These are phyloP conservation scores for Meloidogyne chitwoodi DNA, from an alignment of 1,140 invertebrate species.

Conservation along the genomic window DNA sequence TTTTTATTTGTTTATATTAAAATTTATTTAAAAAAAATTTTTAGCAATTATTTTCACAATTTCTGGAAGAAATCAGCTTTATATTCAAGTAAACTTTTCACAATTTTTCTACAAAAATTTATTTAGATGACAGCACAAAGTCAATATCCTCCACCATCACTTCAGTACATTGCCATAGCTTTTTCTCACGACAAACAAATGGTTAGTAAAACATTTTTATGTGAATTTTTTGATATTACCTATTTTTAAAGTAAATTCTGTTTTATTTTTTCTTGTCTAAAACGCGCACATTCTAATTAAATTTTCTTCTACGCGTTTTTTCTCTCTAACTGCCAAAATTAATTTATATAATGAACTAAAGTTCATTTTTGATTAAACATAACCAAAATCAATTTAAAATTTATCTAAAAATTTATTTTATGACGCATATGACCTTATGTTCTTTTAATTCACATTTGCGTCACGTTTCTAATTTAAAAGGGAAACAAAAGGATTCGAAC, in stretches of 20 bases:
- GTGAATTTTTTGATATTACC: not conserved
- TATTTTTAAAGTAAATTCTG: not conserved
- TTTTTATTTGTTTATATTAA: not conserved
- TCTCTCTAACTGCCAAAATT: too few species aligned
- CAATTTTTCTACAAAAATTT: not conserved
- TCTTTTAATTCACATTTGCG: not conserved
- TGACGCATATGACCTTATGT: not conserved
- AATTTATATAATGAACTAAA: too few species aligned
- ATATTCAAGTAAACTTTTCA: not conserved
- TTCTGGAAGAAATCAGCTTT: not conserved
- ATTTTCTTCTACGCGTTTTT: not conserved
- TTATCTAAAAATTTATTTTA: not conserved
- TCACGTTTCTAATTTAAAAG: not conserved
- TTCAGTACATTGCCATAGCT: not conserved
- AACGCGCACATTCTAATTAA: too few species aligned
- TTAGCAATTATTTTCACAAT: not conserved
- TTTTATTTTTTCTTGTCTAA: not conserved
- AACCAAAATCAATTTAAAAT: not conserved
- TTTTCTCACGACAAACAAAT: not conserved
- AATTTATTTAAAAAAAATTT: not conserved
- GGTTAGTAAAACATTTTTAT: not conserved
- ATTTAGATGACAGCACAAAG: not conserved
- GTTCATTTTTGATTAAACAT: not conserved
- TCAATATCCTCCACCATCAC: not conserved
- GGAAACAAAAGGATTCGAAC: not conserved